Conservation (phyloP, 2,888 invertebrate species). For the Drosophila recens region DNA sequence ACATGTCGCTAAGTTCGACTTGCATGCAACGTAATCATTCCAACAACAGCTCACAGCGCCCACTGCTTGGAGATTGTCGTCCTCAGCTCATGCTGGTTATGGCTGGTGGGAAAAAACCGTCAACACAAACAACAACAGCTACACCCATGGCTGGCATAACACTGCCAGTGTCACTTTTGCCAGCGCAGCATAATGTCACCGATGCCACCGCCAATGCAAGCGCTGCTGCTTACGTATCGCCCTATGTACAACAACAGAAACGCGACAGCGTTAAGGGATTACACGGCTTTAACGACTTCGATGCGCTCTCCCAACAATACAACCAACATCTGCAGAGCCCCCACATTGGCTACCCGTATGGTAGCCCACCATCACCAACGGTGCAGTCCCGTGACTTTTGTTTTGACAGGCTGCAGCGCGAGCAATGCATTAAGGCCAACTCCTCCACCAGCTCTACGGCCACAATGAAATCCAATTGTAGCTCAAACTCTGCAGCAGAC, state of each 20-base stretch:
- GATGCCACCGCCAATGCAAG: constrained; percentile 18
- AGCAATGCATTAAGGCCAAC: constrained; percentile 34
- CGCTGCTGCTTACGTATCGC: constrained; percentile 64
- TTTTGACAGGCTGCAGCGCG: constrained; percentile 68
- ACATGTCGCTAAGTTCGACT: constrained; percentile 62
- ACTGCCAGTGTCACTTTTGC: constrained; percentile 10
- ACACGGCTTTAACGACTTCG: constrained; percentile 85
- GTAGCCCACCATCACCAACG: constrained; percentile 84
- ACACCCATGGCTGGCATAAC: constrained; percentile 40
- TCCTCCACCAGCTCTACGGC: constrained; percentile 40
- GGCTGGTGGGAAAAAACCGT: constrained; percentile 49
- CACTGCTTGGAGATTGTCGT: constrained; percentile 79
- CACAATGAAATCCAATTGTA: constrained; percentile 58
- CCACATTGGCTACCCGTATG: constrained; percentile 84
- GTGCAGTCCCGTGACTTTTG: constrained; percentile 82
- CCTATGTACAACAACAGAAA: constrained; percentile 82
- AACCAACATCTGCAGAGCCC: constrained; percentile 83
- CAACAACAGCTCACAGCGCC: constrained; percentile 84
- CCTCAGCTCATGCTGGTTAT: constrained; percentile 45
- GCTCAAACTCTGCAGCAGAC: constrained; percentile 47
- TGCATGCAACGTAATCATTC: constrained; percentile 84
- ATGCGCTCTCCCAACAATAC: constrained; percentile 84
- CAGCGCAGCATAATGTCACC: constrained; percentile 2
- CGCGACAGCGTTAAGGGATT: constrained; percentile 82
- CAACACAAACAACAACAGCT: constrained; percentile 12